Conservation (phyloP, 1,140 invertebrate genomes). For the Drosophila pachea region DNA sequence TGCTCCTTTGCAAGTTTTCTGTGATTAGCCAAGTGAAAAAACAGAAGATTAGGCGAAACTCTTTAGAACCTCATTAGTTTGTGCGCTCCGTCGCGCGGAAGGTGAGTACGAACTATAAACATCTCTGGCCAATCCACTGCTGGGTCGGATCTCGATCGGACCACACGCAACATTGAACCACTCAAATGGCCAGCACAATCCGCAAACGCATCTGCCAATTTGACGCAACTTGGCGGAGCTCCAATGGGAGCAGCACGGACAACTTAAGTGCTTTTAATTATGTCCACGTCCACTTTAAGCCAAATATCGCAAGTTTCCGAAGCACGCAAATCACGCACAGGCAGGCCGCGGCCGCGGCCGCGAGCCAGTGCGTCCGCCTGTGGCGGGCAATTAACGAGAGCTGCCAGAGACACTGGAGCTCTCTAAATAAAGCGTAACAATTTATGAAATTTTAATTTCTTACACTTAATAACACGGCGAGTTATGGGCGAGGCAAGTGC, state of each 20-base stretch:
- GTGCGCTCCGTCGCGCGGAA: not conserved
- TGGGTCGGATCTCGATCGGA: conserved; percentile 16
- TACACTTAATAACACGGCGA: conserved; percentile 74
- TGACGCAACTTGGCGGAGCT: conserved; percentile 65
- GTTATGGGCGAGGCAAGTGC: conserved; percentile 50
- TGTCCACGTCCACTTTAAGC: conserved; percentile 68
- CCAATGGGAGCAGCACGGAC: conserved; percentile 44
- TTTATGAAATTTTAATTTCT: conserved; percentile 76
- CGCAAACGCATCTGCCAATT: conserved; percentile 52
- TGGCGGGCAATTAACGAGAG: conserved; percentile 46
- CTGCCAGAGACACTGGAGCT: conserved; percentile 30
- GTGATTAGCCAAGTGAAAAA: conserved; percentile 76
- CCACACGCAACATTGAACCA: conserved; percentile 19
- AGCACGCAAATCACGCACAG: conserved; percentile 56
- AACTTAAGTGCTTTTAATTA: conserved; percentile 76
- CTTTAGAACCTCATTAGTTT: conserved; percentile 52
- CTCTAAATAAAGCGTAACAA: conserved; percentile 72
- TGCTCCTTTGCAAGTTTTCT: conserved; percentile 35
- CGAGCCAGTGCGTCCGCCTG: not conserved
- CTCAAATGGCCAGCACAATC: conserved; percentile 33
- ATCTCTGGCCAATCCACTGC: not conserved
- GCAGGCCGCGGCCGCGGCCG: not conserved
- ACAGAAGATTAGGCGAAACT: conserved; percentile 65
- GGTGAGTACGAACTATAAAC: no score
- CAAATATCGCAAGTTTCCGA: conserved; percentile 70